Base-by-base conservation (phyloP, 2,888 invertebrate genomes). In the Andrena bucephala region DNA sequence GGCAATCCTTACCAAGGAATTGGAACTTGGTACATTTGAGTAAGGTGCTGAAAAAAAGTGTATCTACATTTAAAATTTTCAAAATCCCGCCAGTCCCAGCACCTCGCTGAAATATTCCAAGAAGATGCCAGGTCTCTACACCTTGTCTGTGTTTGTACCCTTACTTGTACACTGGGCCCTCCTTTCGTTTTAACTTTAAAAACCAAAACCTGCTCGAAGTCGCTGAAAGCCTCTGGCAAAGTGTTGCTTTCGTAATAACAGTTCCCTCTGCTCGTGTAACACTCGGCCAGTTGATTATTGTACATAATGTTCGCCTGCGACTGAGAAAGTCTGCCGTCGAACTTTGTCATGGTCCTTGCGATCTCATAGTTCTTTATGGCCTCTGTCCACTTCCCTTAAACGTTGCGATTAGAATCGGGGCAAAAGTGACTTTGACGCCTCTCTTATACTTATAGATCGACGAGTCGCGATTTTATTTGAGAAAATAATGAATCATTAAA, bases 131-230 rank as follows among this genome's bases (percentile, higher is more conserved):
- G 33, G 20, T 8, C 8, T 62, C 2, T 13, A n/a, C 10, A 16
- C 33, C 24, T 29, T 1, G 31, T 27, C 31, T 59, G 7, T 4
- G 31, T n/a, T 20, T 20, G 29, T 20, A 29, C 29, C 31, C 72
- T 57, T 84, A 89, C 89, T 87, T 89, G 81, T 66, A 86, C 50
- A 8, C 77, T 70, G 13, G 31, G 50, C 2, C 68, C 2, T 36
- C n/a, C 31, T n/a, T 16, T 42, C 2, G 36, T 67, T 20, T 63
- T n/a, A 31, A 65, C 66, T 20, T 63, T 80, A 27, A 89, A 59
- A 7, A 68, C 54, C 6, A 89, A 76, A 60, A 85, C 74, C 63
- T 89, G 87, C 31, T 90, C 90, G 48, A 78, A 90, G 77, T 90
- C 90, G 60, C 84, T 71, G 13, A 83, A 42, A 0, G 90, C 88